Evolutionary conservation across 2,888 invertebrate genomes (phyloP).

Genomic region (Latrodectus elegans): DNA sequence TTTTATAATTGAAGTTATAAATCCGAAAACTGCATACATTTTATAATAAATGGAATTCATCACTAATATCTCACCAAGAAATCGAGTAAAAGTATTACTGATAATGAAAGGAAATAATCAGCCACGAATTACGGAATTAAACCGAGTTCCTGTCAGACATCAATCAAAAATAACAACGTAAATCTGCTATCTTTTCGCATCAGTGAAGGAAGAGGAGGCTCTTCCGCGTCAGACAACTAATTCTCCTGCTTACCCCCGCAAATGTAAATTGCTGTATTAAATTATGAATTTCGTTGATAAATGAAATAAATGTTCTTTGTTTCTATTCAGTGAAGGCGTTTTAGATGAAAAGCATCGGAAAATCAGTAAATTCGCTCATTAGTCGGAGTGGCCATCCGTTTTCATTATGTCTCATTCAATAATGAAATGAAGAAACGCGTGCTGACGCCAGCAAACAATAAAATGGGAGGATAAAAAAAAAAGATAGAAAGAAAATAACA

Average conservation of each 20-base stretch:
- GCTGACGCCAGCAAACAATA: slow-evolving; percentile 15
- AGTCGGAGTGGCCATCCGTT: slow-evolving; percentile 48
- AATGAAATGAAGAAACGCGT: slow-evolving; percentile 16
- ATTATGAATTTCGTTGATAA: slow-evolving; percentile 36
- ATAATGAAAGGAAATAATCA: too few species aligned
- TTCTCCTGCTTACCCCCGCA: neutral
- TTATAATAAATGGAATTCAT: too few species aligned
- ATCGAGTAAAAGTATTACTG: too few species aligned
- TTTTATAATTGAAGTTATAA: too few species aligned
- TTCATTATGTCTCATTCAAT: slow-evolving; percentile 48
- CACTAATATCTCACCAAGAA: too few species aligned
- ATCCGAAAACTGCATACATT: too few species aligned
- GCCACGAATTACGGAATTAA: too few species aligned
- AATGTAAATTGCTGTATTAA: slow-evolving; percentile 19
- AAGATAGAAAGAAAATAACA: neutral
- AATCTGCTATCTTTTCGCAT: too few species aligned
- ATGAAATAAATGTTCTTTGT: slow-evolving; percentile 37
- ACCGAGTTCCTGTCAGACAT: too few species aligned
- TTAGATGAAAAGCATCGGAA: slow-evolving; percentile 31
- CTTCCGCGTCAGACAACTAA: neutral
- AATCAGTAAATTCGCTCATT: slow-evolving; percentile 53
- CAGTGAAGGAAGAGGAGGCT: too few species aligned
- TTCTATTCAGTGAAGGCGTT: slow-evolving; percentile 17
- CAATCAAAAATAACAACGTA: too few species aligned
- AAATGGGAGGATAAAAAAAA: neutral